Base-by-base conservation (phyloP, 2,797 vertebrate species). In the Alosa sapidissima region DNA sequence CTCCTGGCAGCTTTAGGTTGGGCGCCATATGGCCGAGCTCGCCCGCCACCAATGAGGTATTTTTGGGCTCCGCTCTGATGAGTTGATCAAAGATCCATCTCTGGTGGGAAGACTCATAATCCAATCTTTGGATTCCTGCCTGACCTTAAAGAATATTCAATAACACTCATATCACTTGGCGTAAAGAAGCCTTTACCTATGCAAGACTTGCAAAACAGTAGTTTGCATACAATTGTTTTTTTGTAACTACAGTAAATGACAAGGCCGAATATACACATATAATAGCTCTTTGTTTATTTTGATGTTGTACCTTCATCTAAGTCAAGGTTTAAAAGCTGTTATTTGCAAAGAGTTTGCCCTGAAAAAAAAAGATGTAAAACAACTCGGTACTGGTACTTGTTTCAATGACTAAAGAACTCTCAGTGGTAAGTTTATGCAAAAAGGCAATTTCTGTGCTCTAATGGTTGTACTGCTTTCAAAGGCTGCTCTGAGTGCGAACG, bases 1-100 rank as follows among this genome's bases (percentile, higher is more conserved):
- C 36, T 78, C 72, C 72, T 78, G 72, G 72, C 72, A 78, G 72
- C 28, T 47, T 78, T 78, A 78, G 36, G 72, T 78, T 47, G 41
- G 36, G 14, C 36, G 19, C 72, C 72, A 78, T 78, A 78, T 78
- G 72, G 72, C 72, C 7, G 36, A 72, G 68, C 14, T 72, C 13
- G 68, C 68, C 68, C 68, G 36, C 11, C 68, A 72, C 72, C 72
- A 21, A 16, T 21, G 16, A 78, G 19, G 72, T 78, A 78, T 78
- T 78, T 78, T 78, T 78, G 41, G 72, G 36, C 41, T 78, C 16
- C 2, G 41, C 72, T 47, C 72, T 78, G 72, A 78, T 45, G 72
- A 78, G 41, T 45, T 78, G 72, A 78, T 78, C 72, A 78, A 78
- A 78, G 16, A 78, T 78, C 41, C 41, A 45, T 47, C 41, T 78